Base-by-base conservation (phyloP, 2,888 invertebrate genomes). In the Synanthedon formicaeformis region DNA sequence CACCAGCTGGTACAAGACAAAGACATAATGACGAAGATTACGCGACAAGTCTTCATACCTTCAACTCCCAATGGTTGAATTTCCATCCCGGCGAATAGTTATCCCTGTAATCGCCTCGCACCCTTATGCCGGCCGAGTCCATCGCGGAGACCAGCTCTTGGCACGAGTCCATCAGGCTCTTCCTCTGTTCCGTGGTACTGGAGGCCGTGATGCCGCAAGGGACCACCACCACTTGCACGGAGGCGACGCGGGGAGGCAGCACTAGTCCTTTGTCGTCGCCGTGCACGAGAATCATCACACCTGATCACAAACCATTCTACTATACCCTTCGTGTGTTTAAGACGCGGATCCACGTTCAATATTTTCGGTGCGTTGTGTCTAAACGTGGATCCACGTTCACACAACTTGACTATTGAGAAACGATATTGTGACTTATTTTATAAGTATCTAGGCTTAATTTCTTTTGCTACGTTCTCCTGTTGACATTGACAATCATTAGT, bases 11-110 rank as follows among this genome's bases (percentile, higher is more conserved):
- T 16, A 16, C 16, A 16, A 16, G 16, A 16, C 16, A 16, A n/a
- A 16, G 16, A 16, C 16, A 16, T 16, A 16, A 16, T 16, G 16
- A n/a, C n/a, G n/a, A 16, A 16, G 16, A 16, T 16, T 16, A 16
- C n/a, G n/a, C n/a, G n/a, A n/a, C 16, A 16, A 16, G 16, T 16
- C 16, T 16, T 16, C 16, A 16, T 16, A 16, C 16, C 90, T 97
- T 98, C 41, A 98, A 81, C 75, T 98, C 97, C 97, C 97, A 98
- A 71, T 98, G 96, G 74, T 97, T 98, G 76, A 96, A 98, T 84
- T 99, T 99, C 99, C 99, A 99, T 0, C 99, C 99, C 0, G 99
- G 98, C 12, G 98, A 97, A 75, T 98, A 97, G 80, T 99, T 98
- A 67, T 96, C 96, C 53, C 98, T 89, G 59, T 93, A 92, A 80